Evolutionary conservation across 2,113 vertebrate genomes (phyloP).

Genomic region (Phycodurus eques): DNA sequence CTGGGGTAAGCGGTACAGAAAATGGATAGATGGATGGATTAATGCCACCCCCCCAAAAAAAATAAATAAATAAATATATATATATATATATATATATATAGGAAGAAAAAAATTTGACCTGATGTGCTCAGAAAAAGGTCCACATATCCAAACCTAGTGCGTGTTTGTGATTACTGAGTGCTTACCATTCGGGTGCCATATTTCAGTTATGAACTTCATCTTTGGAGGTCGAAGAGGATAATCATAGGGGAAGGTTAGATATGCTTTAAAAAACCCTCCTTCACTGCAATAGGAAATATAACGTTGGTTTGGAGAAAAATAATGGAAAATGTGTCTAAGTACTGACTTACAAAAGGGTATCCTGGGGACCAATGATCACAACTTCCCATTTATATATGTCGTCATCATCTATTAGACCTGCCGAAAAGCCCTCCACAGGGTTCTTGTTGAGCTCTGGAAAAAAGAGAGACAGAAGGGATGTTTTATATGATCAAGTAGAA

Average conservation of each 20-base stretch:
- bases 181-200: constrained; percentile 98
- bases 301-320: not conserved
- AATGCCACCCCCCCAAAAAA: too few species aligned
- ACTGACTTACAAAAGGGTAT: constrained; percentile 95
- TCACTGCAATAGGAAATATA: constrained; percentile 78
- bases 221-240: constrained; percentile 98
- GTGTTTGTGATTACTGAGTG: not conserved
- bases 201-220: constrained; percentile 99
- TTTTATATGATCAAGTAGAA: not conserved
- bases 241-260: constrained; percentile 99
- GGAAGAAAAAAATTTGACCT: too few species aligned
- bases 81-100: too few species aligned
- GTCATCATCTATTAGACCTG: constrained; percentile 98
- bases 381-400: constrained; percentile 99
- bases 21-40: too few species aligned
- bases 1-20: too few species aligned
- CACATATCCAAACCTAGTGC: not conserved
- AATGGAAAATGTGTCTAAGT: not conserved
- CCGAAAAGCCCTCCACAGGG: constrained; percentile 98
- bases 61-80: too few species aligned
- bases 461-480: not conserved
- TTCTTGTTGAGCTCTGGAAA: constrained; percentile 97
- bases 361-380: constrained; percentile 97
- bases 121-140: not conserved
- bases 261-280: constrained; percentile 99